These are phyloP conservation scores for Oligia fasciuncula DNA, from an alignment of 2,888 invertebrate species.

Conservation along the genomic window DNA sequence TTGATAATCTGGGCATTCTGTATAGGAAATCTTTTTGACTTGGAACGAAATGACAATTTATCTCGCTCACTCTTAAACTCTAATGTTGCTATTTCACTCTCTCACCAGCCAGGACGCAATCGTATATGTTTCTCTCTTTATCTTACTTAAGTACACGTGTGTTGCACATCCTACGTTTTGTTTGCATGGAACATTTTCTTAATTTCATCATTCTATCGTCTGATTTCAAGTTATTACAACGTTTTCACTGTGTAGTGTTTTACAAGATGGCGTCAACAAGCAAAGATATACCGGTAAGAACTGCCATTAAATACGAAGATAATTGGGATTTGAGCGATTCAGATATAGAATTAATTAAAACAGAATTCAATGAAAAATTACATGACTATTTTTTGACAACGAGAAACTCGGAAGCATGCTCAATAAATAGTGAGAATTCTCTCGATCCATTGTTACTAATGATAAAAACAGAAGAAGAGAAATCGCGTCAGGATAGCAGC, in stretches of 20 bases:
- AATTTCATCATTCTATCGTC: conserved; percentile 23
- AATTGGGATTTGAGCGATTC: neutral
- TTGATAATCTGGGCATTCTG: conserved; percentile 3
- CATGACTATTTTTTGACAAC: conserved; percentile 16
- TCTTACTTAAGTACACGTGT: neutral
- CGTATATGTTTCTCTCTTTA: conserved; percentile 14
- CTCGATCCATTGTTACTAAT: conserved; percentile 1
- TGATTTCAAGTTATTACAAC: neutral
- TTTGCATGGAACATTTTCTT: neutral
- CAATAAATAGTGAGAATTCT: conserved; percentile 4
- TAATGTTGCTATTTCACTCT: conserved; percentile 13
- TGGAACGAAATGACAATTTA: conserved; percentile 18
- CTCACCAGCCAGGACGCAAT: too few species aligned
- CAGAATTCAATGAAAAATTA: conserved; percentile 30
- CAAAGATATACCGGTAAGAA: neutral
- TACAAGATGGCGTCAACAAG: conserved; percentile 48
- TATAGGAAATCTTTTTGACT: neutral
- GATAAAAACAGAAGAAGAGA: conserved; percentile 16
- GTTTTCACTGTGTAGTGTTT: conserved; percentile 1
- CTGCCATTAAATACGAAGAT: neutral
- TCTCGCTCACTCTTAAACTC: conserved; percentile 25
- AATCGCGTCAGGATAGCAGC: neutral
- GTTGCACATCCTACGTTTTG: conserved; percentile 7
- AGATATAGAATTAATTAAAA: conserved; percentile 21
- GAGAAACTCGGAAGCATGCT: neutral